Percentiles rank a stretch among this genome's conserved stretches.
Evolutionary conservation across 1,140 invertebrate species (phyloP).

Genomic region (Sitophilus oryzae): DNA sequence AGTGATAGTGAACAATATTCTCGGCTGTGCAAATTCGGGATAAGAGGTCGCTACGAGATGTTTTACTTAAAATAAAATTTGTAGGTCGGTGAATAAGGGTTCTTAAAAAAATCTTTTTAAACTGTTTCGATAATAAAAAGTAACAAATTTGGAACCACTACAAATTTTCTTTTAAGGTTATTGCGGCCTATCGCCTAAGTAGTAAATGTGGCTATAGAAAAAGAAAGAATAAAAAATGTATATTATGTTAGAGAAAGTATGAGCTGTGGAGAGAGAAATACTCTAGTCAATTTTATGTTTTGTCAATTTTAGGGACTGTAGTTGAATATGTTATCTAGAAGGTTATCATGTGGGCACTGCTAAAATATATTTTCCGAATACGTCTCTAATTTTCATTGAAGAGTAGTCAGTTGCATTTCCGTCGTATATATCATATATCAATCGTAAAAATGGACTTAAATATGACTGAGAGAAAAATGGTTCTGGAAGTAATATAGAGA

Average conservation of each 20-base stretch:
- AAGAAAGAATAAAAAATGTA: slow-evolving; percentile 29
- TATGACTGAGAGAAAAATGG: too few species aligned
- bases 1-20: too few species aligned
- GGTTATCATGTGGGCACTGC: slow-evolving; percentile 28
- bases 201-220: slow-evolving; percentile 39
- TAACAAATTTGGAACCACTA: slow-evolving; percentile 8
- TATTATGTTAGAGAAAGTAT: slow-evolving; percentile 32
- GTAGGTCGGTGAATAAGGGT: too few species aligned
- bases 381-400: neutral
- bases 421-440: neutral
- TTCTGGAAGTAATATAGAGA: too few species aligned
- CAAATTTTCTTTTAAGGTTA: slow-evolving; percentile 9
- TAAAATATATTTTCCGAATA: slow-evolving; percentile 14
- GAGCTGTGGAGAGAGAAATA: slow-evolving; percentile 38
- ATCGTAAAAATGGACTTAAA: too few species aligned
- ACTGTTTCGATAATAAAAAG: slow-evolving; percentile 2
- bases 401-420: neutral
- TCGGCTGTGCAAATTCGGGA: too few species aligned
- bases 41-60: neutral
- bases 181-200: slow-evolving; percentile 33
- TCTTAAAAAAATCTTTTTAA: neutral
- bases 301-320: slow-evolving; percentile 41
- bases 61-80: too few species aligned
- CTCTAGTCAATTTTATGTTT: slow-evolving; percentile 46
- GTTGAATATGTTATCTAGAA: slow-evolving; percentile 20